Conservation (phyloP, 2,888 invertebrate species). For the Polia nebulosa region DNA sequence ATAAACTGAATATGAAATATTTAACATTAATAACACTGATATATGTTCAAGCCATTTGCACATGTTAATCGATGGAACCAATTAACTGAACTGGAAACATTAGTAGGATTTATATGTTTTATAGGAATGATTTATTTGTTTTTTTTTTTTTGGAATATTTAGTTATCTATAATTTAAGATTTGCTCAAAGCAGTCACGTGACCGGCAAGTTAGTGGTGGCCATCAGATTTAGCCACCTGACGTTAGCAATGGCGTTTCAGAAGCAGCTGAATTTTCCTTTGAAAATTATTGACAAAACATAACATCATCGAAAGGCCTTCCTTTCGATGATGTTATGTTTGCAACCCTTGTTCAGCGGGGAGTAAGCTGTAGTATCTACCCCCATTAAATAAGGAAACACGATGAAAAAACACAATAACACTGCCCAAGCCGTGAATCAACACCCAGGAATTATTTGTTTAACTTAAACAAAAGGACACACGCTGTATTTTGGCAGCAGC, state of each 20-base stretch:
- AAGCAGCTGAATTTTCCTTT: not conserved
- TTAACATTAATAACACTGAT: slow-evolving; percentile 20
- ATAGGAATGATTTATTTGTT: not conserved
- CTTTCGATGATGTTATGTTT: too few relatives aligned
- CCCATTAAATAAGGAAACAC: too few relatives aligned
- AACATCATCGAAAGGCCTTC: too few relatives aligned
- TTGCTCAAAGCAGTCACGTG: not conserved
- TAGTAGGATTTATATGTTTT: not conserved
- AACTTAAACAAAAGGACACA: slow-evolving; percentile 41
- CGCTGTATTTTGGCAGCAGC: slow-evolving; percentile 68
- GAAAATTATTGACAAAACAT: not conserved
- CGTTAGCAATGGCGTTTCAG: too few relatives aligned
- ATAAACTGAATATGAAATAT: not conserved
- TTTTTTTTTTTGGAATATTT: not conserved
- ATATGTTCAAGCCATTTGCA: slow-evolving; percentile 17
- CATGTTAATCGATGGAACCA: slow-evolving; percentile 23
- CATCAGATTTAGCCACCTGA: not conserved
- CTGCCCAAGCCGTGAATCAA: not conserved
- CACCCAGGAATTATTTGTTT: not conserved
- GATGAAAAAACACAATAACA: too few relatives aligned
- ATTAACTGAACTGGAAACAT: slow-evolving; percentile 7
- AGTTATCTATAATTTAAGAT: not conserved
- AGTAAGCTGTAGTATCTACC: too few relatives aligned
- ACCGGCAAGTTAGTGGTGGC: not conserved
- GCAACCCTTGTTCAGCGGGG: too few relatives aligned